Evolutionary conservation across 2,797 vertebrate species (phyloP), one percentile per base, ranked within the genome.

Genomic region (Ceryle rudis): DNA sequence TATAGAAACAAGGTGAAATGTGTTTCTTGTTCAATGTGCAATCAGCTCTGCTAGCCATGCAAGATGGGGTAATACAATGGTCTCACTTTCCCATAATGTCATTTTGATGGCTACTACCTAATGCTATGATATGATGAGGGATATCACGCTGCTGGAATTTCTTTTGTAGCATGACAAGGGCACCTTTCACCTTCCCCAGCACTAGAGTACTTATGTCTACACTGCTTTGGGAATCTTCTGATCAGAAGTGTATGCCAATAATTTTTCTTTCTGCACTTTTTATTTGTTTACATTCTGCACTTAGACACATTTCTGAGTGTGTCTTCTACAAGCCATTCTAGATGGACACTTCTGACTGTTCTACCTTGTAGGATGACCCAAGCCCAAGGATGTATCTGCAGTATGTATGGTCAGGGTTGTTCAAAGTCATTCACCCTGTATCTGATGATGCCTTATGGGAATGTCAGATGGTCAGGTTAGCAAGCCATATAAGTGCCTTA

Each of bases 1-100:
- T n/a, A 79, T 1, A 0, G 0, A 84, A 81, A 8, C 17, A 67
- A 62, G 7, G 5, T 52, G 33, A 58, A 82, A 89, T 25, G 3
- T n/a, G 2, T 33, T 85, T 46, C 2, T 42, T 93, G 82, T 74
- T 65, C 62, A 61, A 7, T 39, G 5, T 4, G 14, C 28, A 35
- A 3, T 1, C 22, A 62, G 7, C 19, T 71, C 91, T 73, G 4
- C 47, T 11, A 41, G 14, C 5, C 17, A 19, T 39, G 11, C 1
- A 83, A 44, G 77, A 51, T 7, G 14, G 5, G 28, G 3, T 14
- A 83, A 75, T 71, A 19, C 9, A 51, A 26, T 10, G 12, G 13
- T 74, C 14, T 55, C 0, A 0, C 12, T 78, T 89, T 90, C 18
- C 12, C 21, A 85, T 3, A 4, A 8, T n/a, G 16, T 35, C 22